phyloP scores from a whole-genome alignment of 2,888 invertebrate genomes.

The Gonocerus acuteangulatus region DNA sequence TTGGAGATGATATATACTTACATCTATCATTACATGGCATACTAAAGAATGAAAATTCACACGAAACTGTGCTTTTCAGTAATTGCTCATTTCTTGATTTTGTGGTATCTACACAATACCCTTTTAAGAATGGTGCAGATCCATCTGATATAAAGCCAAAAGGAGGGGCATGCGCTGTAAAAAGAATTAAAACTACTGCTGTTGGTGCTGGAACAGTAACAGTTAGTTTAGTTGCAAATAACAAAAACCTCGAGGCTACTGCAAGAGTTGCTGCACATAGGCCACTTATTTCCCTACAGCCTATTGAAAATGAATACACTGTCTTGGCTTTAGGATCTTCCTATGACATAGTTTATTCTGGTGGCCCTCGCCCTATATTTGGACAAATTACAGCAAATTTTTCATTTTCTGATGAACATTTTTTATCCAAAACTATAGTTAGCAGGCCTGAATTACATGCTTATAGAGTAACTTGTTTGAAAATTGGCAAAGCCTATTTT shows the following conservation, averaged over 20 bases:
- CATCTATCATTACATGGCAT: constrained; percentile 50
- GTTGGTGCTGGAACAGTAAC: constrained; percentile 57
- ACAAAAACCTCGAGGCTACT: constrained; percentile 54
- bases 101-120: constrained; percentile 49
- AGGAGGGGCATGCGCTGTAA: constrained; percentile 54
- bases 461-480: constrained; percentile 56
- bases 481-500: constrained; percentile 56
- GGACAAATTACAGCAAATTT: constrained; percentile 44
- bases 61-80: constrained; percentile 53
- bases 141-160: constrained; percentile 37
- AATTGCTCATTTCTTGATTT: constrained; percentile 60
- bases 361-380: constrained; percentile 60
- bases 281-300: constrained; percentile 55
- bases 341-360: constrained; percentile 64
- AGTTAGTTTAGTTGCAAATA: constrained; percentile 51
- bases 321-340: constrained; percentile 66
- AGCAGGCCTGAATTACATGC: constrained; percentile 49
- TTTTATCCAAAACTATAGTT: constrained; percentile 46
- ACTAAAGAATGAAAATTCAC: constrained; percentile 48
- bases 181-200: constrained; percentile 51
- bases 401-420: constrained; percentile 43
- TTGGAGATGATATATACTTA: constrained; percentile 49
- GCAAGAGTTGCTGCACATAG: constrained; percentile 58
- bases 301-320: constrained; percentile 46
- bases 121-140: constrained; percentile 2